Evolutionary conservation across 2,888 invertebrate species (phyloP), one percentile per base, ranked within the genome.

Genomic region (Stegana nigrithorax): DNA sequence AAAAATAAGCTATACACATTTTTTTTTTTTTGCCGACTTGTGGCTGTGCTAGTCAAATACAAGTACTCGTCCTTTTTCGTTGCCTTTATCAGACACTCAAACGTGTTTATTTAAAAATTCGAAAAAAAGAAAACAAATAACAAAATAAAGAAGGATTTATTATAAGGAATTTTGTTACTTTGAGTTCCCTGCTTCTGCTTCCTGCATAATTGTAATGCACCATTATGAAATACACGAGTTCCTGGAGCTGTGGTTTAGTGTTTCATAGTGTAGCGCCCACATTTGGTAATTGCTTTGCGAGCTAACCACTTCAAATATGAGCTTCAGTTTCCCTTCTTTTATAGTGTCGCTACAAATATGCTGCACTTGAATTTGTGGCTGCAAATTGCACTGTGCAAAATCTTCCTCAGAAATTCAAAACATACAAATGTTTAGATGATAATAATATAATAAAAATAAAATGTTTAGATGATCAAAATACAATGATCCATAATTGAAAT

Each of bases 211-310:
- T n/a, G n/a, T n/a, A n/a, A n/a, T n/a, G n/a, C n/a, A n/a, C n/a
- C n/a, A n/a, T n/a, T n/a, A n/a, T n/a, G n/a, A n/a, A n/a, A n/a
- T n/a, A n/a, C n/a, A n/a, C n/a, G n/a, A n/a, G n/a, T n/a, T n/a
- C n/a, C n/a, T n/a, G 1, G 14, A 4, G 5, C 14, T 10, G 14
- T 8, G 5, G 2, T 39, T 39, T n/a, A 39, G 39, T 39, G 39
- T 17, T 39, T 39, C 5, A 17, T n/a, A 10, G 4, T 6, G 44
- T 59, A 36, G 39, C 42, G 57, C 64, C 70, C 68, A 68, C 66
- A 70, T 70, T 68, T 70, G 63, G 60, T 59, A 26, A 7, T 29
- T 29, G 17, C 2, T 8, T 39, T n/a, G 7, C 42, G 42, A 42
- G 14, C 26, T 50, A 26, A 26, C 26, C 50, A 26, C 50, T 26